A percentile compares a stretch with the other conserved stretches of the same genome.
These are phyloP conservation scores for Platorchestia sp. DNA, from an alignment of 1,140 invertebrate genomes.

Conservation along the genomic window DNA sequence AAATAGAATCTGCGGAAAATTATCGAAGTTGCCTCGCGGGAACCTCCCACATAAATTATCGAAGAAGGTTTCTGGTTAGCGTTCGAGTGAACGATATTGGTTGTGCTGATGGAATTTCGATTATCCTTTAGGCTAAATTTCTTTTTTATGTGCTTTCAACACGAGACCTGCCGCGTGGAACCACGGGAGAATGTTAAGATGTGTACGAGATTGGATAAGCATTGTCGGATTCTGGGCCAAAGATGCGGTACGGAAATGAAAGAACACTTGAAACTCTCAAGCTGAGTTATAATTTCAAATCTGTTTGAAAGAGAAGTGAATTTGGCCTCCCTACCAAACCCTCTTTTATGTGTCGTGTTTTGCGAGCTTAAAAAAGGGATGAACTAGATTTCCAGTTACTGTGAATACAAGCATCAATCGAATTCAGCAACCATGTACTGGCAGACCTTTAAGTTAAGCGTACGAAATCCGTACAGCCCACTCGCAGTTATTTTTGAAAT, in stretches of 20 bases:
- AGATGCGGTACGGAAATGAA: neutral
- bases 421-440: no score
- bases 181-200: neutral
- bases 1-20: constrained; percentile 48
- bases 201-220: neutral
- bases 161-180: neutral
- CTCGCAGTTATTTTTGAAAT: no score
- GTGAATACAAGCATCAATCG: no score
- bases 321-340: no score
- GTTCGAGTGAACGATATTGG: constrained; percentile 53
- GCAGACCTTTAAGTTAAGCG: no score
- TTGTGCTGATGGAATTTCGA: constrained; percentile 53
- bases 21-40: constrained; percentile 39
- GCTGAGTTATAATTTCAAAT: neutral
- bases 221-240: neutral
- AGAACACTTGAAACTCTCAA: neutral
- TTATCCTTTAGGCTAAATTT: constrained; percentile 35
- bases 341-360: no score
- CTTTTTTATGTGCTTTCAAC: neutral
- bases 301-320: no score
- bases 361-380: no score
- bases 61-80: constrained; percentile 47
- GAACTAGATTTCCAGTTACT: no score
- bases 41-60: constrained; percentile 50
- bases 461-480: no score